Evolutionary conservation across 2,888 invertebrate species (phyloP), one percentile per base, ranked within the genome.

Genomic region (Heliconius aoede): DNA sequence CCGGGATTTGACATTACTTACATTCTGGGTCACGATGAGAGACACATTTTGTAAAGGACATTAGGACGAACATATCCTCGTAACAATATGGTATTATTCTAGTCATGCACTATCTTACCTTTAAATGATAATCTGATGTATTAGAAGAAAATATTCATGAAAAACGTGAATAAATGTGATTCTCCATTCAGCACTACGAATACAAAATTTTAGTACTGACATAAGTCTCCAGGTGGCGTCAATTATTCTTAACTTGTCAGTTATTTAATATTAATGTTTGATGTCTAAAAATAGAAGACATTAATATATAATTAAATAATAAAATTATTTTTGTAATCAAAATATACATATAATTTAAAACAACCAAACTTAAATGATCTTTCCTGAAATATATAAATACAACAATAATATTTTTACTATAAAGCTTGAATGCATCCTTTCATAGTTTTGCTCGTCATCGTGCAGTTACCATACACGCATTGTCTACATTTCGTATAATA

Each of bases 151-250:
- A 85, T 85, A 90, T 87, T 94, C 93, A 94, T 94, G 89, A 88
- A 92, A 94, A 94, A 92, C 90, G 90, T 88, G 86, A 89, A 89
- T 92, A 94, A 93, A 91, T 92, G 94, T 93, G 91, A 89, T 92
- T 90, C 89, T 90, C 91, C 93, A 94, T 92, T 90, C 93, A 91
- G 89, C 90, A 93, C 94, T 93, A 94, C 93, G 93, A 94, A 94
- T 93, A 94, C 94, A 94, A 94, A 94, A 91, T 93, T 91, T 90
- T 91, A 90, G 90, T 92, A 93, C 92, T 92, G 83, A 86, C 86
- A 82, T 82, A 82, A 80, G 73, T 82, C 87, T 84, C 83, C 79
- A 89, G 91, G 85, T 86, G 87, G 91, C 90, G 87, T 83, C 71
- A 74, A 81, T 80, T 80, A 81, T 79, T 79, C 79, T 80, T 74